Evolutionary conservation across 2,113 vertebrate species (phyloP).

Genomic region (Merops nubicus): DNA sequence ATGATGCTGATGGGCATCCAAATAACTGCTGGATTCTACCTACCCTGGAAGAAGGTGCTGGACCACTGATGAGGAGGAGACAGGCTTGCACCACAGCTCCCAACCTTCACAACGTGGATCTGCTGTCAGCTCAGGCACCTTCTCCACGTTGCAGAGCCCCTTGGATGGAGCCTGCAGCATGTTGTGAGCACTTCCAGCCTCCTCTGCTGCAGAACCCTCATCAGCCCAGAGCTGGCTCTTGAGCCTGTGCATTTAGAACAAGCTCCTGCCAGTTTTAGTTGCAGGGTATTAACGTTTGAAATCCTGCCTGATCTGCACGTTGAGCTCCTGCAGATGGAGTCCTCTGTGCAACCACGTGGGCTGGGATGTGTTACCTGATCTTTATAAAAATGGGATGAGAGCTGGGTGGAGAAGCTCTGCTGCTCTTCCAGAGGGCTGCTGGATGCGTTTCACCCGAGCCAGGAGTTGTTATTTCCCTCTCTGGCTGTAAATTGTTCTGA

Average conservation of each 20-base stretch:
- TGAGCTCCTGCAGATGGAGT: not conserved
- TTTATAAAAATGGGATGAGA: not conserved
- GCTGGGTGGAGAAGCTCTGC: not conserved
- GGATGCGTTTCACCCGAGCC: not conserved
- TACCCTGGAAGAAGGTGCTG: not conserved
- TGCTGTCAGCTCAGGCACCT: fast-evolving
- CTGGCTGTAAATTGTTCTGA: conserved; percentile 17
- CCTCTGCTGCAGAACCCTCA: not conserved
- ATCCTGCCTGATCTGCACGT: not conserved
- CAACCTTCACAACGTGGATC: fast-evolving
- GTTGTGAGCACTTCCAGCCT: fast-evolving
- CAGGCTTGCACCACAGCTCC: fast-evolving
- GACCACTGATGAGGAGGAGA: not conserved
- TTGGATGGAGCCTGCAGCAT: fast-evolving
- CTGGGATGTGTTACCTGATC: not conserved
- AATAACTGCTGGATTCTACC: fast-evolving
- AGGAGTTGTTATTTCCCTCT: conserved; percentile 32
- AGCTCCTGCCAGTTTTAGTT: not conserved
- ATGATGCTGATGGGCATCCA: not conserved
- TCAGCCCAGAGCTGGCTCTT: not conserved
- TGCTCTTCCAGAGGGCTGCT: not conserved
- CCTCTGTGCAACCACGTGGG: not conserved
- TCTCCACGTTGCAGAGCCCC: not conserved
- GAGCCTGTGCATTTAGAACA: not conserved
- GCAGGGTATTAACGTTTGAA: fast-evolving